Evolutionary conservation across 1,140 invertebrate species (phyloP), one percentile per base, ranked within the genome.

Genomic region (Drosophila mayri): DNA sequence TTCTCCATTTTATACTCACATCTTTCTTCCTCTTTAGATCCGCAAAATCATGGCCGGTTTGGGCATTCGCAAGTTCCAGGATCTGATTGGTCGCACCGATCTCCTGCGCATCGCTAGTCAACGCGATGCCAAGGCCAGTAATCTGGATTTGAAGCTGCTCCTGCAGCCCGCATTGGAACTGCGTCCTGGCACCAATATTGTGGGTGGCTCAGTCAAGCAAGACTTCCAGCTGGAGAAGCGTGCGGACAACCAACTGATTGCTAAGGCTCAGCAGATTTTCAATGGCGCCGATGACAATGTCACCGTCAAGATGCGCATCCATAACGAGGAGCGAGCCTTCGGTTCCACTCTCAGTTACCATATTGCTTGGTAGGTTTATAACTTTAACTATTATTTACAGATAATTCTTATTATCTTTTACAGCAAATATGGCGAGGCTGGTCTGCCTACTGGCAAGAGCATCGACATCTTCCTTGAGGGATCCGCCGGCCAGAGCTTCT

Each of bases 401-500:
- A 38, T n/a, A 16, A 18, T 73, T 38, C 6, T 52, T 68, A 28
- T 43, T 37, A 16, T 44, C 9, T 6, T 3, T 61, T 66, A 11
- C 78, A 98, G 97, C 92, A 97, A 97, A 94, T 97, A 96, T 92
- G 96, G 97, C 14, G 98, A 99, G 79, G 93, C 94, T 35, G 99
- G 99, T 44, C 93, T 99, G 25, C 97, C 98, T 10, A 95, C 96
- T 2, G 94, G 94, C 41, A 95, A 96, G 73, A 96, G 95, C 72
- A 98, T 99, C 65, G 96, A 97, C 76, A 97, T 99, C 41, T 95
- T 95, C 52, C 93, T 99, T 37, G 96, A 94, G 71, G 99, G 99
- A 10, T 98, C 98, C n/a, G 99, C 98, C 30, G 99, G 99, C 35
- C 99, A 99, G 94, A 99, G 98, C 92, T 99, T 99, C 94, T 98